These are phyloP conservation scores for Synergus laeviventris DNA, from an alignment of 2,888 invertebrate species.

Conservation along the genomic window DNA sequence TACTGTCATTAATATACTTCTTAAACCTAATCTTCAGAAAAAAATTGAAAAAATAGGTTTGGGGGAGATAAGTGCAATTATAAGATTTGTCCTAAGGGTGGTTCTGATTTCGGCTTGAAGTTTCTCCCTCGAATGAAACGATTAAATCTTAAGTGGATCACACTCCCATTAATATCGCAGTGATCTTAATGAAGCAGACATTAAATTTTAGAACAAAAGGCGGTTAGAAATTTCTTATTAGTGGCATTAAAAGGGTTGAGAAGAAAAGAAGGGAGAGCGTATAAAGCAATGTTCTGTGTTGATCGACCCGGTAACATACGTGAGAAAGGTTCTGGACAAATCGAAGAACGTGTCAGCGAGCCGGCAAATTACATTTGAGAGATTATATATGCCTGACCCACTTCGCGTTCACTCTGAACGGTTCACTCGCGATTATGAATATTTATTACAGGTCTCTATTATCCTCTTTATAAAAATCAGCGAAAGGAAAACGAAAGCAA, in stretches of 20 bases:
- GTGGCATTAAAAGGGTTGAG: not conserved
- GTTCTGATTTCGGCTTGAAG: not conserved
- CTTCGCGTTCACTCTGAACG: slow-evolving; percentile 8
- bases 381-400: slow-evolving; percentile 29
- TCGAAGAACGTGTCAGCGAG: slow-evolving; percentile 34
- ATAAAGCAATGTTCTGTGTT: not conserved
- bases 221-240: not conserved
- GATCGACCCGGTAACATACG: slow-evolving; percentile 5
- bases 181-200: not conserved
- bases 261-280: not conserved
- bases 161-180: not conserved
- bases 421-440: slow-evolving; percentile 25
- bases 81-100: not conserved
- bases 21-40: not conserved
- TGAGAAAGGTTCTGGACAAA: slow-evolving; percentile 23
- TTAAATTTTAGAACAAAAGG: not conserved
- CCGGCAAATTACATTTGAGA: slow-evolving; percentile 20
- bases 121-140: not conserved
- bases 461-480: not conserved
- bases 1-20: not conserved
- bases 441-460: slow-evolving; percentile 13
- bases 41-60: not conserved
- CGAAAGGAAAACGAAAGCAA: not conserved
- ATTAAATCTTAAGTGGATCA: not conserved
- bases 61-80: not conserved